phyloP scores from a whole-genome alignment of 2,113 vertebrate genomes.

The Gnathonemus longibarbis region DNA sequence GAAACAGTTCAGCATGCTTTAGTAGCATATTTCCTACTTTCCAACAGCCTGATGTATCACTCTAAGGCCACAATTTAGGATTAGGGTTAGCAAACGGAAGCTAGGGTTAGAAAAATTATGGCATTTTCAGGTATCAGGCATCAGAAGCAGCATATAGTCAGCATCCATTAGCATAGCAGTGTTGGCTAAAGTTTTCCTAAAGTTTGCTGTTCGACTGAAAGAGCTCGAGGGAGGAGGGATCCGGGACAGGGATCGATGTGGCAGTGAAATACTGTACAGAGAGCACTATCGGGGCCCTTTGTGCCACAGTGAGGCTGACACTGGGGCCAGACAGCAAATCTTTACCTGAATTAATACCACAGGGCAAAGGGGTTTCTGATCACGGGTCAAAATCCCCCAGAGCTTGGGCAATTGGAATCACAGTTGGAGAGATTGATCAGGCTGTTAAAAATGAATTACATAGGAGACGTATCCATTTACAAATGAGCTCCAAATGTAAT shows the following conservation, averaged over 20 bases:
- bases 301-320: not conserved
- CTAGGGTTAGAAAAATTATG: too few relatives aligned
- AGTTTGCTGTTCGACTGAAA: conserved; percentile 15
- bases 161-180: not conserved
- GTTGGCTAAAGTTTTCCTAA: not conserved
- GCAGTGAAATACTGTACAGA: conserved; percentile 37
- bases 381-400: conserved; percentile 14
- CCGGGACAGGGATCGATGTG: conserved; percentile 25
- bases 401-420: conserved; percentile 28
- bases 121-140: too few relatives aligned
- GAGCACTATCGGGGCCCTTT: conserved; percentile 28
- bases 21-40: too few relatives aligned
- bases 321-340: conserved; percentile 33
- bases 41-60: too few relatives aligned
- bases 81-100: too few relatives aligned
- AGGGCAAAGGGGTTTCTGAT: conserved; percentile 21
- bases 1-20: too few relatives aligned
- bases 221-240: not conserved
- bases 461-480: conserved; percentile 33
- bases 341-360: conserved; percentile 41
- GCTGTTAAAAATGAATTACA: conserved; percentile 37
- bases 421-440: conserved; percentile 36
- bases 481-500: conserved; percentile 1
- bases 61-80: too few relatives aligned
- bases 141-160: not conserved